These are phyloP conservation scores for Cyprinus carpio DNA, from an alignment of 2,113 vertebrate species.

Conservation along the genomic window DNA sequence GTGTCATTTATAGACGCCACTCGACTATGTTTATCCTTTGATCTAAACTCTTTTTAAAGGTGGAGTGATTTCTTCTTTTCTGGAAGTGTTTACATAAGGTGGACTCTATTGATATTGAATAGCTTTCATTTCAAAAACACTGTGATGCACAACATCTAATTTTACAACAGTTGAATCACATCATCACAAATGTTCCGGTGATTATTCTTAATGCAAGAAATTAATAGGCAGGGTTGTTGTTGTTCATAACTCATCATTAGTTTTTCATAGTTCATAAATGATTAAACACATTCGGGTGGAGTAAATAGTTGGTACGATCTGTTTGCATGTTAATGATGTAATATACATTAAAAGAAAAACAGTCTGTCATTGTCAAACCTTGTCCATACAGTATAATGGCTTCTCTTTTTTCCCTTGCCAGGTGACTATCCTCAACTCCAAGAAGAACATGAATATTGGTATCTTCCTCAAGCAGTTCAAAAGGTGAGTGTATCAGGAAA, in stretches of 20 bases:
- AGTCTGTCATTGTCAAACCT: not conserved
- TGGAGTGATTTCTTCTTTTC: slow-evolving; percentile 15
- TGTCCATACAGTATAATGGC: not conserved
- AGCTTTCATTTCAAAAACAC: slow-evolving; percentile 14
- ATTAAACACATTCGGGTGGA: not conserved
- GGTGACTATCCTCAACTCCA: slow-evolving; percentile 77
- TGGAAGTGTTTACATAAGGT: slow-evolving; percentile 44
- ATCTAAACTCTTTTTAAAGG: slow-evolving; percentile 9
- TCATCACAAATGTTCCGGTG: no score
- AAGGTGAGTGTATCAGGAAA: slow-evolving; percentile 69
- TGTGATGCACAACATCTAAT: slow-evolving; percentile 10
- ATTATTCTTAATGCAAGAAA: slow-evolving; percentile 9
- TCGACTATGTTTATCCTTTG: slow-evolving; percentile 16
- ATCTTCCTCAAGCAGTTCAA: slow-evolving; percentile 85
- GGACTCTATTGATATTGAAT: not conserved
- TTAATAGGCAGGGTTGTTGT: slow-evolving; percentile 7
- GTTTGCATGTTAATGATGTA: not conserved
- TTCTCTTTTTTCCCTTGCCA: slow-evolving; percentile 53
- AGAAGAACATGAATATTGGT: slow-evolving; percentile 81
- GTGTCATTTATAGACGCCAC: not conserved
- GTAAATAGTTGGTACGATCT: not conserved
- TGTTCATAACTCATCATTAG: not conserved
- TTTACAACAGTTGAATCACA: not conserved
- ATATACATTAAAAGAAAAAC: not conserved
- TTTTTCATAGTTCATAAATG: not conserved